Conservation (phyloP, 2,113 vertebrate species). For the Gobius niger region DNA sequence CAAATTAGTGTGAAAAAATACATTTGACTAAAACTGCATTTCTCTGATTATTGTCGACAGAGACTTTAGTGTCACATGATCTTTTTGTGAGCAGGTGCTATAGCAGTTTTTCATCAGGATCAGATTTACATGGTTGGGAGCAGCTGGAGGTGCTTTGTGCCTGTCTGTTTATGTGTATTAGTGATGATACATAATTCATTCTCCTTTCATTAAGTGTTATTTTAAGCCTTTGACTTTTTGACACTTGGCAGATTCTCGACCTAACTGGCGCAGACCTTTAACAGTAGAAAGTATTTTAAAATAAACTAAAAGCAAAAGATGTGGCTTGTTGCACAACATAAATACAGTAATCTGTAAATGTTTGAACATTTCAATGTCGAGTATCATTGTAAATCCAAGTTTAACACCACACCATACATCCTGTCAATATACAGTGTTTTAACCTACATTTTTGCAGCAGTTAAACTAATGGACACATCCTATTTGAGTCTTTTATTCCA, state of each 20-base stretch:
- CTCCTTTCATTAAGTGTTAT: slow-evolving; percentile 25
- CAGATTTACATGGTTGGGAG: slow-evolving; percentile 8
- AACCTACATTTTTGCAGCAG: too few relatives aligned
- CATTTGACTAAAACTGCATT: neutral
- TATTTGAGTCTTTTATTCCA: too few relatives aligned
- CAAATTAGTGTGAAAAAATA: too few relatives aligned
- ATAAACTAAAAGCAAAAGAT: too few relatives aligned
- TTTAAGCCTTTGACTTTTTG: slow-evolving; percentile 49
- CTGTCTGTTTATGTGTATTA: slow-evolving; percentile 9
- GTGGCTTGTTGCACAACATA: too few relatives aligned
- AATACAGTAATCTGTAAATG: too few relatives aligned
- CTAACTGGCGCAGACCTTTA: neutral
- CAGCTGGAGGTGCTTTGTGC: slow-evolving; percentile 18
- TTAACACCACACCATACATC: too few relatives aligned
- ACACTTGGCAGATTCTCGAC: slow-evolving; percentile 23
- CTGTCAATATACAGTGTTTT: too few relatives aligned
- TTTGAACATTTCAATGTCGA: too few relatives aligned
- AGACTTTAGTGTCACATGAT: neutral
- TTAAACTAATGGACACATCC: too few relatives aligned
- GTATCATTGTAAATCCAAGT: too few relatives aligned
- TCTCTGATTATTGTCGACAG: neutral
- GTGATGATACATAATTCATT: slow-evolving; percentile 47
- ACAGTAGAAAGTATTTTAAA: neutral
- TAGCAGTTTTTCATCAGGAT: slow-evolving; percentile 25
- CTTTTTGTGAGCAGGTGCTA: neutral